These are phyloP conservation scores for Paedocypris sp. DNA, from an alignment of 2,113 vertebrate species.

Conservation along the genomic window DNA sequence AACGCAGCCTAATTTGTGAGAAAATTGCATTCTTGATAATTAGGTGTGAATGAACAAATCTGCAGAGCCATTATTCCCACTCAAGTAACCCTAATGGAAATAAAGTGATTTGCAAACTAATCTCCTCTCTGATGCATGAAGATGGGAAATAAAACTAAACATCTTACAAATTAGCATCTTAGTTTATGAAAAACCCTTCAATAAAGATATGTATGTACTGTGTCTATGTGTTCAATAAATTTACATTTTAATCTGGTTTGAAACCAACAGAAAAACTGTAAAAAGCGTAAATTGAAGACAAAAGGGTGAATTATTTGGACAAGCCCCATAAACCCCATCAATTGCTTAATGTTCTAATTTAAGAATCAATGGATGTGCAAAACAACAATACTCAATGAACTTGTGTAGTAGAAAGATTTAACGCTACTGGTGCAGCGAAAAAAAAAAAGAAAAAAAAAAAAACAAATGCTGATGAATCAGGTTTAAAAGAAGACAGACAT, in stretches of 20 bases:
- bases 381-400: not conserved
- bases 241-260: no score
- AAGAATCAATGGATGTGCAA: not conserved
- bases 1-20: not conserved
- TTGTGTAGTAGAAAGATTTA: not conserved
- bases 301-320: not conserved
- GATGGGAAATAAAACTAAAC: not conserved
- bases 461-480: conserved; percentile 15
- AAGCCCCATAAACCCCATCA: not conserved
- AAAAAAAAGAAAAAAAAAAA: no score
- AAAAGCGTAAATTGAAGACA: not conserved
- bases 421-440: no score
- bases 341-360: not conserved
- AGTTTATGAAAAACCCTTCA: no score
- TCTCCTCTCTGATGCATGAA: not conserved
- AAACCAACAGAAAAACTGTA: not conserved
- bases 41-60: not conserved
- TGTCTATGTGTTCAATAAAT: no score
- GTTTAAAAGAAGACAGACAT: not conserved
- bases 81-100: not conserved
- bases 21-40: conserved; percentile 4
- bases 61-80: not conserved
- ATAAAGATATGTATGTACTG: no score
- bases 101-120: not conserved
- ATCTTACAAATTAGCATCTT: not conserved